Conservation (phyloP, 1,140 invertebrate genomes). For the Drosophila kanapiae region DNA sequence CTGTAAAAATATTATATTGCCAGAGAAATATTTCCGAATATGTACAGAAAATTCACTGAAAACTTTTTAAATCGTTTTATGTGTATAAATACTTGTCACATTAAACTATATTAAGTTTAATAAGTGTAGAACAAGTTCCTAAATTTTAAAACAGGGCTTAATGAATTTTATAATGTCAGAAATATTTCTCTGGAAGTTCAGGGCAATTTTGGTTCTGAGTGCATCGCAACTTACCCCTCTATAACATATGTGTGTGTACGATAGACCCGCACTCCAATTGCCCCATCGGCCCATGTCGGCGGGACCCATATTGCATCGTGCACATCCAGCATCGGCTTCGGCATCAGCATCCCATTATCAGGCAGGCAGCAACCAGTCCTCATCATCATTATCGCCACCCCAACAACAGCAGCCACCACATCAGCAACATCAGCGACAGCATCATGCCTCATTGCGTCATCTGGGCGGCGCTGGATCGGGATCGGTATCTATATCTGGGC, state of each 20-base stretch:
- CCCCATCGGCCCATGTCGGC: slow-evolving; percentile 84
- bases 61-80: no score
- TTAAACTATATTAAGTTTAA: no score
- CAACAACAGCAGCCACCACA: slow-evolving; percentile 43
- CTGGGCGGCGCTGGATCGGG: slow-evolving; percentile 60
- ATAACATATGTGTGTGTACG: slow-evolving; percentile 37
- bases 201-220: not conserved
- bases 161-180: not conserved
- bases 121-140: not conserved
- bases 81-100: no score
- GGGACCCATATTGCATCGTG: slow-evolving; percentile 84
- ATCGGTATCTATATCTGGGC: slow-evolving; percentile 59
- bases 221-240: slow-evolving; percentile 39
- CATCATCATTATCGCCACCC: slow-evolving; percentile 62
- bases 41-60: no score
- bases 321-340: slow-evolving; percentile 64
- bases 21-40: not conserved
- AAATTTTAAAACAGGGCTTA: not conserved
- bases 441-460: slow-evolving; percentile 83
- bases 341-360: slow-evolving; percentile 72
- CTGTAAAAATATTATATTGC: no score
- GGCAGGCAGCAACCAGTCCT: slow-evolving; percentile 56
- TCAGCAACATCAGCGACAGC: slow-evolving; percentile 42
- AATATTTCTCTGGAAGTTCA: no score
- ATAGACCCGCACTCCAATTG: slow-evolving; percentile 80